phyloP scores from a whole-genome alignment of 2,888 invertebrate species.

The Dascillus cervinus region DNA sequence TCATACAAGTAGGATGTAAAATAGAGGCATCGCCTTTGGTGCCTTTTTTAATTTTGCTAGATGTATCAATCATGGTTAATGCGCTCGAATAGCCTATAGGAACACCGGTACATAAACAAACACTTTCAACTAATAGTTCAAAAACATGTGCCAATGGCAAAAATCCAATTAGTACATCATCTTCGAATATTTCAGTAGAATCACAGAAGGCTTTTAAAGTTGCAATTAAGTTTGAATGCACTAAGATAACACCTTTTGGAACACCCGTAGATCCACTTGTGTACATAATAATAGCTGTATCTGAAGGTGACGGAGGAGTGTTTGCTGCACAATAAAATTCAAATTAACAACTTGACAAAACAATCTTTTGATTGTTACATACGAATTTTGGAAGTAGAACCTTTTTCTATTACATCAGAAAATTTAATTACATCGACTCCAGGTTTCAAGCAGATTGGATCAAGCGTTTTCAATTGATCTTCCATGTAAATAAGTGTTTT shows the following conservation, averaged over 20 bases:
- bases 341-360: conserved; percentile 1
- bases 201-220: conserved; percentile 78
- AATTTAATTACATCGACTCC: conserved; percentile 69
- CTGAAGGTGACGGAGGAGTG: conserved; percentile 58
- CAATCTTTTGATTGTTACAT: conserved; percentile 19
- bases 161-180: conserved; percentile 88
- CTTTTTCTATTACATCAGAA: conserved; percentile 56
- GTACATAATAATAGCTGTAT: conserved; percentile 97
- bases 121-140: conserved; percentile 86
- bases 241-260: conserved; percentile 83
- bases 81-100: conserved; percentile 96
- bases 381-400: conserved; percentile 45
- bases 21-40: conserved; percentile 90
- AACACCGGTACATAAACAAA: conserved; percentile 77
- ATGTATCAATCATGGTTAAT: conserved; percentile 83
- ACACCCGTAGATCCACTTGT: conserved; percentile 96
- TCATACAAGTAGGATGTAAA: conserved; percentile 88
- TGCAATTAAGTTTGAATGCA: conserved; percentile 74
- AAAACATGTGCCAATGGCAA: conserved; percentile 96
- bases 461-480: conserved; percentile 71
- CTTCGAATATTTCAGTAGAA: conserved; percentile 59
- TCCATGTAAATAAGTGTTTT: conserved; percentile 81
- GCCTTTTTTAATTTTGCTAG: conserved; percentile 93
- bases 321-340: conserved; percentile 42
- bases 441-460: conserved; percentile 60